Conservation (phyloP, 2,797 vertebrate genomes). For the Amniataba percoides region DNA sequence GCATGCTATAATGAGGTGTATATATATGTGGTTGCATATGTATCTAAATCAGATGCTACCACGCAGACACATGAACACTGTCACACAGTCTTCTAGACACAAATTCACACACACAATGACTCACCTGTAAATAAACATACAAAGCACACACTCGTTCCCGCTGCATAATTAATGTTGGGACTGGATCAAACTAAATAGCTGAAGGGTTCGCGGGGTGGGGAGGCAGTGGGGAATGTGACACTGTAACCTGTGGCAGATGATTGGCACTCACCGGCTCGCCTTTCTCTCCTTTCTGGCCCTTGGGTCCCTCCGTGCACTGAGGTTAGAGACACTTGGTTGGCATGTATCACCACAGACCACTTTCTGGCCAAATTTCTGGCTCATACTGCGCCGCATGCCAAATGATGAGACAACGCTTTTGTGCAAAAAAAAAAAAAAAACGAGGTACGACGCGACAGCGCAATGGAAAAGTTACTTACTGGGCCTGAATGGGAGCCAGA, state of each 20-base stretch:
- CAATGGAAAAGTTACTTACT: constrained; percentile 74
- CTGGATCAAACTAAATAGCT: constrained; percentile 49
- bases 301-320: constrained; percentile 75
- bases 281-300: constrained; percentile 83
- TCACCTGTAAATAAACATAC: constrained; percentile 32
- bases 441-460: neutral
- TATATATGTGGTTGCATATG: neutral
- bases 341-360: constrained; percentile 57
- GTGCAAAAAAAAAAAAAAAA: neutral
- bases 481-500: constrained; percentile 73
- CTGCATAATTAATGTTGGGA: constrained; percentile 40
- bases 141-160: constrained; percentile 43
- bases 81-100: neutral
- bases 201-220: constrained; percentile 29
- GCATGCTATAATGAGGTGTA: neutral
- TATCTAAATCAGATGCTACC: neutral
- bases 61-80: neutral
- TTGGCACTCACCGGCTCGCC: constrained; percentile 82
- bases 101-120: neutral
- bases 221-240: constrained; percentile 28
- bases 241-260: constrained; percentile 53
- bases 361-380: constrained; percentile 36
- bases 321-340: constrained; percentile 75
- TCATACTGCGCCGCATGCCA: constrained; percentile 40
- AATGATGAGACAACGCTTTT: constrained; percentile 49